These are phyloP conservation scores for Rhinoderma darwinii DNA, from an alignment of 2,113 vertebrate genomes.

Conservation along the genomic window DNA sequence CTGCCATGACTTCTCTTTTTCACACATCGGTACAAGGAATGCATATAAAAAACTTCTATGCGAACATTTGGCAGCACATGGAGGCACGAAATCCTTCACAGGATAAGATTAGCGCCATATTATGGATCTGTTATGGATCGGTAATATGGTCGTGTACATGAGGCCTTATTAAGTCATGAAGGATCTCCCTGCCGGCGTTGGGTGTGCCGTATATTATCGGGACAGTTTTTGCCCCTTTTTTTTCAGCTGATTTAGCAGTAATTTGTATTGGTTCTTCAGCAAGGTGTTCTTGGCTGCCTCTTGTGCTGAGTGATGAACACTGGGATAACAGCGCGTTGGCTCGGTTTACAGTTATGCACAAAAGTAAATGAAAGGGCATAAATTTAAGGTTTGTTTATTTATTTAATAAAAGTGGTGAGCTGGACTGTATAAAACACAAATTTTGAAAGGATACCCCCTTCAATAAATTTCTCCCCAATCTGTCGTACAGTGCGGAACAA, in stretches of 20 bases:
- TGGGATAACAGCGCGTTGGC: neutral
- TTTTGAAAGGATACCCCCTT: neutral
- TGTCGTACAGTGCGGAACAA: neutral
- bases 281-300: neutral
- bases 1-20: too few relatives aligned
- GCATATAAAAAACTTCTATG: too few relatives aligned
- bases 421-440: neutral
- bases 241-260: neutral
- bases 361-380: neutral
- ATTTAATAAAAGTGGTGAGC: neutral
- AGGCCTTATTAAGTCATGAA: neutral
- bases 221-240: neutral
- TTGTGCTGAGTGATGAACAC: slow-evolving; percentile 33
- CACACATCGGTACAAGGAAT: too few relatives aligned
- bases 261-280: neutral
- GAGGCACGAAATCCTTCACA: too few relatives aligned
- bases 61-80: too few relatives aligned
- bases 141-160: too few relatives aligned
- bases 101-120: neutral
- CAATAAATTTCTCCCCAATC: neutral
- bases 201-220: neutral
- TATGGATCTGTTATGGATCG: neutral
- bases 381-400: neutral
- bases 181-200: neutral
- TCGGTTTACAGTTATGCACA: neutral